phyloP scores from a whole-genome alignment of 2,888 invertebrate species.

The Hoplodrina blanda region DNA sequence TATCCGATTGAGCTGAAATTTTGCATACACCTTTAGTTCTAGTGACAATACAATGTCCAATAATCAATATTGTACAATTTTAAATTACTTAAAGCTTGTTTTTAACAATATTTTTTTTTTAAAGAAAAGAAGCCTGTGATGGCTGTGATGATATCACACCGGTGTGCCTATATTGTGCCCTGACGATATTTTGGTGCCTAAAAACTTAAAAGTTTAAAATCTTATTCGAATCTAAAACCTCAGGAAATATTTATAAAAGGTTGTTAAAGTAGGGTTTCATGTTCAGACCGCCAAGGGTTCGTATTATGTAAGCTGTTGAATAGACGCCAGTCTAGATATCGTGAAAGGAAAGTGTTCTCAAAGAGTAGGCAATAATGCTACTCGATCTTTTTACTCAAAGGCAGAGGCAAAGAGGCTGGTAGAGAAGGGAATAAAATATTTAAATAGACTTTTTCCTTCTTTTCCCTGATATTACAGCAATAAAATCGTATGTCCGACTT shows the following conservation, averaged over 20 bases:
- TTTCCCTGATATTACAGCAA: slow-evolving; percentile 8
- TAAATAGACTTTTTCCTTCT: slow-evolving; percentile 11
- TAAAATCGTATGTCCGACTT: slow-evolving; percentile 38
- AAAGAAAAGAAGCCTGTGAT: too few relatives aligned
- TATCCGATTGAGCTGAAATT: too few relatives aligned
- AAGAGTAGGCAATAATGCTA: slow-evolving; percentile 27
- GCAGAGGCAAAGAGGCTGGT: not conserved
- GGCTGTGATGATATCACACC: too few relatives aligned
- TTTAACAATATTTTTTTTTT: too few relatives aligned
- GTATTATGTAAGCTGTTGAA: slow-evolving; percentile 30
- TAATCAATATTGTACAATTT: too few relatives aligned
- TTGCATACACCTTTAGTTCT: too few relatives aligned
- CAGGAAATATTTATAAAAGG: not conserved
- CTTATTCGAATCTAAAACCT: not conserved
- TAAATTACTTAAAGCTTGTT: too few relatives aligned
- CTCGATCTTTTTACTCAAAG: slow-evolving; percentile 29
- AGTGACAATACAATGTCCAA: too few relatives aligned
- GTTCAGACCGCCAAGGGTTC: slow-evolving; percentile 8
- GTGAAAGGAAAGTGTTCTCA: slow-evolving; percentile 35
- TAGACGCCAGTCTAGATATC: slow-evolving; percentile 10
- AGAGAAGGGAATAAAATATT: slow-evolving; percentile 12
- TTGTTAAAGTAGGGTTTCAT: slow-evolving; percentile 19
- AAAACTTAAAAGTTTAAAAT: not conserved
- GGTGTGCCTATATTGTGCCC: too few relatives aligned
- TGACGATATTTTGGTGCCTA: too few relatives aligned